Percentiles rank a stretch among this genome's conserved stretches.
phyloP scores from a whole-genome alignment of 1,140 invertebrate genomes.

The Eumeta japonica region DNA sequence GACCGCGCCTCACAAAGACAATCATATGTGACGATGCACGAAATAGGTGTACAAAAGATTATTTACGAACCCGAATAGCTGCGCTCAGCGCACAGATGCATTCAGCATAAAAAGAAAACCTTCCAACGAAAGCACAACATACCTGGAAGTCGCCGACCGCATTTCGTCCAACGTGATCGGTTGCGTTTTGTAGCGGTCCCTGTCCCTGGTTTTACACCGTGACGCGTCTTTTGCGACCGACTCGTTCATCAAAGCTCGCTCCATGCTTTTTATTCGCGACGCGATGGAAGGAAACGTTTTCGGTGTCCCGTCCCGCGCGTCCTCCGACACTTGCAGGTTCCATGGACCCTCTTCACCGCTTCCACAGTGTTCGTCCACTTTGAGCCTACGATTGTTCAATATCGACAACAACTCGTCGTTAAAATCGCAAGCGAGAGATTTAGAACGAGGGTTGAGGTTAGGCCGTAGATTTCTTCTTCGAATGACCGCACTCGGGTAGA shows the following conservation, averaged over 20 bases:
- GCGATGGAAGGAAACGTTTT: slow-evolving; percentile 52
- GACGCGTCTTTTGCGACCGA: slow-evolving; percentile 30
- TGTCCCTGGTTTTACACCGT: slow-evolving; percentile 49
- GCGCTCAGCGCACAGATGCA: too few species aligned
- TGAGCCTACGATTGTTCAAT: slow-evolving; percentile 43
- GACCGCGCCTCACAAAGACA: too few species aligned
- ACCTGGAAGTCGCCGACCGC: slow-evolving; percentile 57
- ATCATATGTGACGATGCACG: too few species aligned
- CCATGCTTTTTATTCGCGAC: slow-evolving; percentile 53
- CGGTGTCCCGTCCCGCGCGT: slow-evolving; percentile 17
- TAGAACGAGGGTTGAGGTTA: slow-evolving; percentile 44
- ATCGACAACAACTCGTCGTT: slow-evolving; percentile 51
- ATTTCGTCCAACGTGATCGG: slow-evolving; percentile 67
- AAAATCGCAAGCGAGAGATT: slow-evolving; percentile 48
- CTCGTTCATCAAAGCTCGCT: slow-evolving; percentile 46
- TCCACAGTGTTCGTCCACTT: slow-evolving; percentile 49
- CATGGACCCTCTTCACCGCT: slow-evolving; percentile 27
- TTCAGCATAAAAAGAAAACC: too few species aligned
- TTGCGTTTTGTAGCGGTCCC: slow-evolving; percentile 64
- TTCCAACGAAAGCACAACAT: slow-evolving; percentile 16
- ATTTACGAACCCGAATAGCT: too few species aligned
- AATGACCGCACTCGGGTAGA: slow-evolving; percentile 43
- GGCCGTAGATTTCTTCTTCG: slow-evolving; percentile 50
- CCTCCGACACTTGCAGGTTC: slow-evolving; percentile 17
- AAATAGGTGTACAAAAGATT: too few species aligned